Base-by-base conservation (phyloP, 2,797 vertebrate species). In the Schizopygopsis pylzovi region DNA sequence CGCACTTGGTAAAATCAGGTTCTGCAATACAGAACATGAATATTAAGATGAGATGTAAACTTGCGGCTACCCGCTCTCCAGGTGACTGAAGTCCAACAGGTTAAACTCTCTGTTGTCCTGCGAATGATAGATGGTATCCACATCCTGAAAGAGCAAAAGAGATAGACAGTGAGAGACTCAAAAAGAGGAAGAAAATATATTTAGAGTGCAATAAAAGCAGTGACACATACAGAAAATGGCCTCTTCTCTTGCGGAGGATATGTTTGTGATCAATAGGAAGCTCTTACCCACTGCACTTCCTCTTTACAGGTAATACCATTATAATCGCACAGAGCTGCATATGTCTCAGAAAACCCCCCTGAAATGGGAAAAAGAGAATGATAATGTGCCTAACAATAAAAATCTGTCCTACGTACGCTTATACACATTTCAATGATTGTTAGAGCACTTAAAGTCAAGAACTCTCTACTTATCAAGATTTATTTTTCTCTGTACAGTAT, bases 261-360 rank as follows among this genome's bases (percentile, higher is more conserved):
- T 85, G 10, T 73, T 63, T 45, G 10, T 61, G 16, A 12, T 63
- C 20, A 49, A 49, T 10, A 72, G 49, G 49, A 85, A 79, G 16
- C 73, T 63, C 96, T 92, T 89, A 97, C 97, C 97, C 97, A 98
- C 82, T 98, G 97, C 73, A 98, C 97, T 93, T 98, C 97, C 90
- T 98, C 97, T 81, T 97, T 97, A 92, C 97, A 98, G 89, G 95
- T 95, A 4, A 98, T 96, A 20, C 97, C 96, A 4, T 98, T 98
- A 92, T 98, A 98, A 94, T 98, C 97, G 16, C 97, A 98, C 4
- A 98, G 94, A 37, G 97, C 97, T 0, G 97, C 96, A 0, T 98
- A 98, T 8, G 97, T 98, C 91, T 98, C 97, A 0, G 97, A 98
- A 91, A 98, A 98, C 39, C 97, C 97, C 84, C 97, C 97, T 98